Conservation (phyloP, 1,140 invertebrate species). For the Calliopsis andreniformis region DNA sequence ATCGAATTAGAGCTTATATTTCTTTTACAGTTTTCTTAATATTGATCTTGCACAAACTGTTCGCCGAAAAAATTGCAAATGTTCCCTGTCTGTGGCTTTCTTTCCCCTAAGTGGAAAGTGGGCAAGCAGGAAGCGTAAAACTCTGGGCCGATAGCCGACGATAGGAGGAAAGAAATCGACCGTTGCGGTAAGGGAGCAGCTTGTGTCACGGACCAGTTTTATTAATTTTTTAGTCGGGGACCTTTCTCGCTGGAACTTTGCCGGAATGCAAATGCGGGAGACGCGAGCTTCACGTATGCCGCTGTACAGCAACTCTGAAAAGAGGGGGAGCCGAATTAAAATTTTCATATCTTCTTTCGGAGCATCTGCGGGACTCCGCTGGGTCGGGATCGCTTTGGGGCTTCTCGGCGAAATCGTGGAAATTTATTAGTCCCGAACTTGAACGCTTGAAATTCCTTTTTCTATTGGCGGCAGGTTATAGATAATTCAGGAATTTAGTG, state of each 20-base stretch:
- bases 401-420: not conserved
- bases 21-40: too few relatives aligned
- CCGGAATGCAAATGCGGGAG: slow-evolving; percentile 35
- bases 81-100: too few relatives aligned
- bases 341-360: slow-evolving; percentile 40
- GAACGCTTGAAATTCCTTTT: not conserved
- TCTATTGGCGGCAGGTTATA: not conserved
- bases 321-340: slow-evolving; percentile 42
- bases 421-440: slow-evolving; percentile 34
- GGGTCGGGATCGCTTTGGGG: not conserved
- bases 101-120: too few relatives aligned
- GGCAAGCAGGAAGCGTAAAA: slow-evolving; percentile 10
- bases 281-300: slow-evolving; percentile 30
- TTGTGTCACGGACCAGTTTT: slow-evolving; percentile 43
- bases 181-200: not conserved
- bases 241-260: slow-evolving; percentile 1
- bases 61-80: too few relatives aligned
- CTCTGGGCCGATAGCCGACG: slow-evolving; percentile 8
- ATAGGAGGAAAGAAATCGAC: slow-evolving; percentile 29
- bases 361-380: slow-evolving; percentile 20
- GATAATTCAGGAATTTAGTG: not conserved
- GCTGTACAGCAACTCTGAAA: slow-evolving; percentile 12
- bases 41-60: too few relatives aligned
- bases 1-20: too few relatives aligned
- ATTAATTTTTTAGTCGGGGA: slow-evolving; percentile 44